These are phyloP conservation scores for Polyergus mexicanus DNA, from an alignment of 1,140 invertebrate species.

Conservation along the genomic window DNA sequence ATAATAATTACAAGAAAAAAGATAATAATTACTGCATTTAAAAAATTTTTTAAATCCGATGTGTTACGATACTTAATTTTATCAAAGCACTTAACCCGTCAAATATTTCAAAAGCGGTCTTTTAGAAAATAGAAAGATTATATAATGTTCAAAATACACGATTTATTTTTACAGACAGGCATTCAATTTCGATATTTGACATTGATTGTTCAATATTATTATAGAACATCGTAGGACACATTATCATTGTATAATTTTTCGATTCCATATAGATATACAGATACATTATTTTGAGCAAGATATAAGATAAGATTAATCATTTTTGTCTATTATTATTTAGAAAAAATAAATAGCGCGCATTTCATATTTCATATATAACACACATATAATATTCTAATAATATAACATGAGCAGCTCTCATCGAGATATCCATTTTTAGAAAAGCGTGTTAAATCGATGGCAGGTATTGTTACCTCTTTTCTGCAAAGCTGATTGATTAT, in stretches of 20 bases:
- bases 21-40: not conserved
- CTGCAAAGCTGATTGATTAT: no score
- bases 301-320: not conserved
- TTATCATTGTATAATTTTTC: not conserved
- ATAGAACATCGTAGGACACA: not conserved
- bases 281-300: not conserved
- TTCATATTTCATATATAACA: no score
- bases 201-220: not conserved
- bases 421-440: no score
- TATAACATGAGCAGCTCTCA: no score
- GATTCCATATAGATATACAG: not conserved
- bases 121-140: not conserved
- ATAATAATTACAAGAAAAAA: conserved; percentile 3
- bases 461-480: no score
- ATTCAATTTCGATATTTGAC: conserved; percentile 1
- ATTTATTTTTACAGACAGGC: conserved; percentile 6
- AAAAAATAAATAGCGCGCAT: no score
- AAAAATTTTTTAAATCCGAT: not conserved
- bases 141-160: not conserved
- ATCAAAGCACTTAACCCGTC: not conserved
- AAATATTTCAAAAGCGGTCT: not conserved
- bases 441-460: no score
- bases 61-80: not conserved
- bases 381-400: no score
- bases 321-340: no score